Evolutionary conservation across 2,113 vertebrate species (phyloP).

Genomic region (Onychostoma macrolepis): DNA sequence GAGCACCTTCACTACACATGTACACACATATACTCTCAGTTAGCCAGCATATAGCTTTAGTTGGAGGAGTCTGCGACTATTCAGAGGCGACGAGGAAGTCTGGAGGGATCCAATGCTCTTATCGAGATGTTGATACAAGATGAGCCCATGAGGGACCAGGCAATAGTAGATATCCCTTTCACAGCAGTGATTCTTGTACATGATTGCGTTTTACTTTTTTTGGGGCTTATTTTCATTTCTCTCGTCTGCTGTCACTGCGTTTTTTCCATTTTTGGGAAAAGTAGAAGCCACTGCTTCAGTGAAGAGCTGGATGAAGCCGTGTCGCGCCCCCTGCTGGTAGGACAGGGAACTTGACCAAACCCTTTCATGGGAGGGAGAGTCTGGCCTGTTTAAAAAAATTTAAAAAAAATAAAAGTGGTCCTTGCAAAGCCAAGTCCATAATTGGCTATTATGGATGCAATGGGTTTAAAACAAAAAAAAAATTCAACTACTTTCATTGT

Average conservation of each 20-base stretch:
- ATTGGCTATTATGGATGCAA: neutral
- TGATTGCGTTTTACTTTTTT: neutral
- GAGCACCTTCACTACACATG: slow-evolving; percentile 33
- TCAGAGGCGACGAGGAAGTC: slow-evolving; percentile 1
- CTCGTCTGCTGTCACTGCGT: neutral
- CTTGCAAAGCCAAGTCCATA: neutral
- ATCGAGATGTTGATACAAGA: neutral
- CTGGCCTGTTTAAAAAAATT: neutral
- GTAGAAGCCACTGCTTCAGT: neutral
- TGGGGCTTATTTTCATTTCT: neutral
- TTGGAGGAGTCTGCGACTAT: slow-evolving; percentile 21
- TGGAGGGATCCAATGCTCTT: neutral
- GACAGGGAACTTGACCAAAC: slow-evolving; percentile 22
- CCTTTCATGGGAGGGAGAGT: neutral
- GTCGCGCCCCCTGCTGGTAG: slow-evolving; percentile 28
- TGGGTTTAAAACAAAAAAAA: too few relatives aligned
- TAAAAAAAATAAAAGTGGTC: neutral
- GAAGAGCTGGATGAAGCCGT: neutral
- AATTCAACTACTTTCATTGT: slow-evolving; percentile 20
- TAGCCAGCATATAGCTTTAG: slow-evolving; percentile 39
- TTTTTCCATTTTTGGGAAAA: slow-evolving; percentile 51
- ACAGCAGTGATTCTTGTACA: slow-evolving; percentile 48
- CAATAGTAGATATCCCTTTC: slow-evolving; percentile 54
- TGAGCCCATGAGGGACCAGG: slow-evolving; percentile 69
- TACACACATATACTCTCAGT: slow-evolving; percentile 13